Evolutionary conservation across 2,113 vertebrate genomes (phyloP).

Genomic region (Psephotus haematonotus): DNA sequence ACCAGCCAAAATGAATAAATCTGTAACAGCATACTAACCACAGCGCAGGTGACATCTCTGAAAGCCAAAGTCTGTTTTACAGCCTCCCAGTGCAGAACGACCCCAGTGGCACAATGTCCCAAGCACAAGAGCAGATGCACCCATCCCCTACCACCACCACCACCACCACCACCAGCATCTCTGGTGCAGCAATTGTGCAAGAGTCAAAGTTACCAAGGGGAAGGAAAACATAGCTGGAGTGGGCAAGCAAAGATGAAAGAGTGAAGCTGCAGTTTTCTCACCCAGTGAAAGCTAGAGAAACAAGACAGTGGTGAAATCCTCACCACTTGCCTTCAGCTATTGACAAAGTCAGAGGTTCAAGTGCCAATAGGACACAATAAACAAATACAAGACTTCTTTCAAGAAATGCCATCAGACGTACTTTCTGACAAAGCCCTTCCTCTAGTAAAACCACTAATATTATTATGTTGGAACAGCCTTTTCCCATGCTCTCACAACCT

Average conservation of each 20-base stretch:
- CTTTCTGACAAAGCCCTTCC: conserved; percentile 12
- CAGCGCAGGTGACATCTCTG: not conserved
- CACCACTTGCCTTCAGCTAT: not conserved
- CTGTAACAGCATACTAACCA: not conserved
- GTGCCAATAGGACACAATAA: not conserved
- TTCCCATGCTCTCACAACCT: not conserved
- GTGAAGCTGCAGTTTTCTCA: not conserved
- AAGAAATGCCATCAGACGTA: not conserved
- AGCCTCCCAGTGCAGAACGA: not conserved
- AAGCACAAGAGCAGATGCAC: accelerated
- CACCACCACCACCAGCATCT: not conserved
- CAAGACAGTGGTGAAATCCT: not conserved
- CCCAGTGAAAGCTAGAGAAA: not conserved
- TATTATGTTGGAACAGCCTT: not conserved
- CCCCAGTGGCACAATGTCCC: accelerated
- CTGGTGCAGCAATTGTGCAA: not conserved
- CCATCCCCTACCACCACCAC: not conserved
- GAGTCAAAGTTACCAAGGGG: not conserved
- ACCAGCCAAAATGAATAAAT: not conserved
- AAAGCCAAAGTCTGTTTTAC: not conserved
- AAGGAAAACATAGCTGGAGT: not conserved
- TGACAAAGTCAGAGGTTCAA: not conserved
- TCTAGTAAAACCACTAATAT: not conserved
- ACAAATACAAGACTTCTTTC: not conserved
- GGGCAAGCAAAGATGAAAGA: not conserved